Conservation (phyloP, 2,113 vertebrate genomes). For the Megaceryle torquata region DNA sequence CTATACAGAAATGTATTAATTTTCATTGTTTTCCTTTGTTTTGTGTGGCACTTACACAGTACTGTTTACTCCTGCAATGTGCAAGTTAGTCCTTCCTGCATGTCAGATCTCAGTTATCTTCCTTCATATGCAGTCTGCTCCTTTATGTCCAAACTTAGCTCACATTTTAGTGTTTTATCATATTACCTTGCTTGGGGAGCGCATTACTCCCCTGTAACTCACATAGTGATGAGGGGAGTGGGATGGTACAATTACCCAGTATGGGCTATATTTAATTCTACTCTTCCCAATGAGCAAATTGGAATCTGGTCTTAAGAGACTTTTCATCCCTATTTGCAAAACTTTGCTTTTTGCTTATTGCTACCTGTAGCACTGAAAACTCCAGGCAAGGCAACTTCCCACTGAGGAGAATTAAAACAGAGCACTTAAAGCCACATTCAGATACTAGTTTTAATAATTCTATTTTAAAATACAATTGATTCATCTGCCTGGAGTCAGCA, state of each 20-base stretch:
- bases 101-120: background rate
- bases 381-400: background rate
- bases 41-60: background rate
- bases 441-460: background rate
- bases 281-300: background rate
- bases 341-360: background rate
- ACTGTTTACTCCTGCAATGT: background rate
- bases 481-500: background rate
- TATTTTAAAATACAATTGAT: background rate
- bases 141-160: background rate
- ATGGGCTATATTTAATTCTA: background rate
- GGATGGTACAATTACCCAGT: background rate
- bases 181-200: rapidly evolving
- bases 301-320: background rate
- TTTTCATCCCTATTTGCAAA: background rate
- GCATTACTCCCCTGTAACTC: background rate
- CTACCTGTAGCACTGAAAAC: background rate
- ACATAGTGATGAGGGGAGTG: background rate
- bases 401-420: background rate
- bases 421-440: background rate
- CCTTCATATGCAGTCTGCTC: background rate
- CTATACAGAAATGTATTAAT: background rate
- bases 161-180: background rate
- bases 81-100: background rate
- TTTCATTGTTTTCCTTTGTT: background rate